Base-by-base conservation (phyloP, 2,113 vertebrate genomes). In the Damaliscus lunatus region DNA sequence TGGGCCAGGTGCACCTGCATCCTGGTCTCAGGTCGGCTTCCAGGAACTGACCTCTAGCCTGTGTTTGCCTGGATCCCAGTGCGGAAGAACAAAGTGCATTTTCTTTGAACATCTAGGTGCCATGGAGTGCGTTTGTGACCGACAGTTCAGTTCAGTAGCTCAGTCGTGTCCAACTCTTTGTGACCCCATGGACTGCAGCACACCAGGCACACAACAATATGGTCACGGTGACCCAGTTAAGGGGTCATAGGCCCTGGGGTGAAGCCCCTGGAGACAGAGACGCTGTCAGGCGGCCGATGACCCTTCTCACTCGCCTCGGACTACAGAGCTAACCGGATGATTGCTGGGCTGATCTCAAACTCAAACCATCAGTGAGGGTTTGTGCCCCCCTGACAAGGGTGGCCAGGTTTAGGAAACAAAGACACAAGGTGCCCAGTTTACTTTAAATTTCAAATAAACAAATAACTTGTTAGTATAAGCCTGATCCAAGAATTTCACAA, bases 361-460 rank as follows among this genome's bases (percentile, higher is more conserved):
- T 16, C 29, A 31, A 31, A 60, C 40, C 53, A 85, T 52, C 11
- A 3, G 3, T 23, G 13, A 46, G 52, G 50, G 15, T 62, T 48
- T 82, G 16, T 71, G 67, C 10, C 21, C 6, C 9, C 33, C 21
- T 84, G 33, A n/a, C 7, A 3, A 67, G 19, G 15, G 21, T 46
- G 25, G 67, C 5, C 55, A 62, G 36, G 90, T 17, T 84, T 88
- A 91, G 74, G 27, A 88, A 40, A 84, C 40, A 71, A 87, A 96
- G 95, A 50, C 67, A 81, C 31, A 80, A 94, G 46, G 19, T 43
- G n/a, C 36, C n/a, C 46, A 55, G 82, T 91, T 95, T 59, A 77
- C 53, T 77, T 36, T 91, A 77, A 84, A 96, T 91, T 95, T 95
- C 90, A 93, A 62, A 64, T 80, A 67, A 83, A 71, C 21, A 89